Percentiles rank a stretch among this genome's conserved stretches.
Evolutionary conservation across 2,797 vertebrate genomes (phyloP).

Genomic region (Helostoma temminkii): DNA sequence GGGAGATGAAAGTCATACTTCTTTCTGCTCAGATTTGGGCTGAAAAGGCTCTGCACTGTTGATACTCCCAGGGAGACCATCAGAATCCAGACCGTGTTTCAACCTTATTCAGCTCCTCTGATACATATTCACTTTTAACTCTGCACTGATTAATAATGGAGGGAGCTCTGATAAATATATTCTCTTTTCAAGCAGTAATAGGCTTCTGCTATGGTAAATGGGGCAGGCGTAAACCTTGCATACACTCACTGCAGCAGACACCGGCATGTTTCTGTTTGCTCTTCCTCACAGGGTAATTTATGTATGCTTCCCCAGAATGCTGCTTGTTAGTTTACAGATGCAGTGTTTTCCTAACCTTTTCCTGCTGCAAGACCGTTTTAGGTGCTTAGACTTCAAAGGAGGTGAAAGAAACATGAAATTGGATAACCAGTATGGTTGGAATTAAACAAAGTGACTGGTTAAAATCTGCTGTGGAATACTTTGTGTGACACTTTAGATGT

Average conservation of each 20-base stretch:
- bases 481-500: conserved; percentile 15
- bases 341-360: conserved; percentile 34
- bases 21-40: conserved; percentile 72
- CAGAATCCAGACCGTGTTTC: conserved; percentile 74
- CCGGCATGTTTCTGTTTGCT: conserved; percentile 10
- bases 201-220: conserved; percentile 75
- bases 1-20: conserved; percentile 75
- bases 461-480: conserved; percentile 22
- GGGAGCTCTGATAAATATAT: conserved; percentile 79
- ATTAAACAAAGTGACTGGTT: conserved; percentile 24
- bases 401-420: conserved; percentile 40
- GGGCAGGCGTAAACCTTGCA: conserved; percentile 59
- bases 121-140: conserved; percentile 84
- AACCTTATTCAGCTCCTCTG: conserved; percentile 75
- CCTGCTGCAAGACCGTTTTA: conserved; percentile 27
- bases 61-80: conserved; percentile 78
- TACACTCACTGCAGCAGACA: conserved; percentile 38
- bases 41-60: conserved; percentile 78
- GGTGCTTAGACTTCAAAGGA: conserved; percentile 46
- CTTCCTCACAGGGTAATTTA: conserved; percentile 46
- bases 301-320: conserved; percentile 27
- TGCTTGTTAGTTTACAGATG: conserved; percentile 37
- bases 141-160: conserved; percentile 82
- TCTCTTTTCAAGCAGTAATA: conserved; percentile 77
- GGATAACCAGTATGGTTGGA: conserved; percentile 35